A percentile compares a stretch with the other conserved stretches of the same genome.
phyloP scores from a whole-genome alignment of 2,888 invertebrate species.

The Cinara cedri region DNA sequence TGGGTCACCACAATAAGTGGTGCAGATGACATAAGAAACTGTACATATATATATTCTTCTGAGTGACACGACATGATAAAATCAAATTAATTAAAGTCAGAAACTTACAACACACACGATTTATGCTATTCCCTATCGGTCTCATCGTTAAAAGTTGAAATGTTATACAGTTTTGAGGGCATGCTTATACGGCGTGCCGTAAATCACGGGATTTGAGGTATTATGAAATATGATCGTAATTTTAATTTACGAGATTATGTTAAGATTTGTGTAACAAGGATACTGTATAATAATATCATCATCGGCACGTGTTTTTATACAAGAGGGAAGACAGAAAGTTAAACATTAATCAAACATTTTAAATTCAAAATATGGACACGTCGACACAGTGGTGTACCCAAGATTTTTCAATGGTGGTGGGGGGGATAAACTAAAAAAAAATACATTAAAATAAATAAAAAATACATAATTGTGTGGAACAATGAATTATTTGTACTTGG shows the following conservation, averaged over 20 bases:
- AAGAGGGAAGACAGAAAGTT: background rate
- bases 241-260: slow-evolving; percentile 10
- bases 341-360: background rate
- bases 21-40: too few species aligned
- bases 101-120: background rate
- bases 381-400: too few species aligned
- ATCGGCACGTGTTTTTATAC: background rate
- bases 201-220: background rate
- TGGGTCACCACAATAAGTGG: too few species aligned
- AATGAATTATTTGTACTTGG: too few species aligned
- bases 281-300: slow-evolving; percentile 4
- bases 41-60: too few species aligned
- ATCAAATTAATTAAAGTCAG: background rate
- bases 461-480: too few species aligned
- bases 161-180: background rate
- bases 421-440: too few species aligned
- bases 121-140: background rate
- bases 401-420: too few species aligned
- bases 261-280: slow-evolving; percentile 2
- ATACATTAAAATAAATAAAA: too few species aligned
- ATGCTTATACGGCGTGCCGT: background rate
- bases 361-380: background rate
- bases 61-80: background rate
- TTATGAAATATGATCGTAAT: background rate
- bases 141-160: slow-evolving; percentile 1